Base-by-base conservation (phyloP, 2,113 vertebrate genomes). In the Sisor rabdophorus region DNA sequence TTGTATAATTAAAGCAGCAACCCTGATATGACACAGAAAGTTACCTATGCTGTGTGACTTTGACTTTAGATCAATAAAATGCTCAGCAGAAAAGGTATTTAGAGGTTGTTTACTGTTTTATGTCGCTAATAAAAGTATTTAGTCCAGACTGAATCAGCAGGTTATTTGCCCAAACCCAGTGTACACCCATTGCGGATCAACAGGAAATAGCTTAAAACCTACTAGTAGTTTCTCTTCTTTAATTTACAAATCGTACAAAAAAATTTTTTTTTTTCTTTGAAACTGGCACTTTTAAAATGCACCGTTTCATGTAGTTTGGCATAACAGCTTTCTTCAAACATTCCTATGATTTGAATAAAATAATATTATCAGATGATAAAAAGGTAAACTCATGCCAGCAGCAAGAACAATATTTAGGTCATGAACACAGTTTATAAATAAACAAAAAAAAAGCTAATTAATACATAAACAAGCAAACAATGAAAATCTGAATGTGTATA, bases 281-380 rank as follows among this genome's bases (percentile, higher is more conserved):
- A n/a, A n/a, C n/a, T n/a, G n/a, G n/a, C n/a, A n/a, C n/a, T n/a
- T 3, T 36, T 3, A 36, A 36, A 36, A 36, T 36, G 32, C 32
- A 36, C 6, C 6, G 32, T 36, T 36, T 36, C 32, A 36, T 36
- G 32, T 36, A 61, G 55, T 77, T 74, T 63, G 69, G n/a, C n/a
- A n/a, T n/a, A n/a, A 61, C 79, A 32, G 8, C 52, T 26, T 80
- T 83, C 84, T 69, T 59, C 60, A 83, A 82, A 87, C 87, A 87
- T 87, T 85, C 85, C 70, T 56, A 56, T 59, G 63, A 76, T 70
- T 81, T 82, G 67, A 85, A 85, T 83, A 59, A 63, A 28, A 52
- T 59, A 58, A 59, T 32, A 56, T 61, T 78, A 11, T 24, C 24
- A 5, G 54, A 13, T 16, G 24, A 8, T 36, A 36, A 28, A 32